Evolutionary conservation across 2,113 vertebrate species (phyloP).

Genomic region (Thamnophis sirtalis): DNA sequence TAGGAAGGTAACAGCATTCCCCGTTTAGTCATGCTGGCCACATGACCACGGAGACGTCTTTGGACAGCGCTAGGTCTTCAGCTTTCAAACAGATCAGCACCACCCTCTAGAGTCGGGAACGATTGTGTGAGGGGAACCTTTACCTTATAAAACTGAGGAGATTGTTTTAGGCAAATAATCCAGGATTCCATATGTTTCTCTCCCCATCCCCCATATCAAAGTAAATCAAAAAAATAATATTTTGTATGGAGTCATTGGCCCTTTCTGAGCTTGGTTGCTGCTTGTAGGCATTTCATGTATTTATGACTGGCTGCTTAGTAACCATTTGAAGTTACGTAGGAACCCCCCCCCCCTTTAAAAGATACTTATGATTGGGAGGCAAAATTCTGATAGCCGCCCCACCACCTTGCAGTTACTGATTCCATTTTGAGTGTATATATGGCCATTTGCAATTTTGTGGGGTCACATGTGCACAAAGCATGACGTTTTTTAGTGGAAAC

Average conservation of each 20-base stretch:
- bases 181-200: neutral
- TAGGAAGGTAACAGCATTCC: too few relatives aligned
- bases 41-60: too few relatives aligned
- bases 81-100: too few relatives aligned
- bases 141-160: neutral
- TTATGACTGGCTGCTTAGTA: neutral
- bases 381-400: neutral
- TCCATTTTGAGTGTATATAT: neutral
- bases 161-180: neutral
- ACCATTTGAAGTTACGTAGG: neutral
- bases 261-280: neutral
- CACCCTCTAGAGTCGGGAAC: too few relatives aligned
- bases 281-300: neutral
- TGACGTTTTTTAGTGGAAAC: neutral
- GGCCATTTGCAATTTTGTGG: neutral
- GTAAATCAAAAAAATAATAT: neutral
- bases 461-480: neutral
- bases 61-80: too few relatives aligned
- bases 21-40: too few relatives aligned
- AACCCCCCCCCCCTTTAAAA: accelerated
- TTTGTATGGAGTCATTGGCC: neutral
- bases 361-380: neutral
- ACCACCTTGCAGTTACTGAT: neutral
- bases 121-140: too few relatives aligned
- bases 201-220: neutral